Evolutionary conservation across 2,888 invertebrate species (phyloP), one percentile per base, ranked within the genome.

Genomic region (Plagiodera versicolora): DNA sequence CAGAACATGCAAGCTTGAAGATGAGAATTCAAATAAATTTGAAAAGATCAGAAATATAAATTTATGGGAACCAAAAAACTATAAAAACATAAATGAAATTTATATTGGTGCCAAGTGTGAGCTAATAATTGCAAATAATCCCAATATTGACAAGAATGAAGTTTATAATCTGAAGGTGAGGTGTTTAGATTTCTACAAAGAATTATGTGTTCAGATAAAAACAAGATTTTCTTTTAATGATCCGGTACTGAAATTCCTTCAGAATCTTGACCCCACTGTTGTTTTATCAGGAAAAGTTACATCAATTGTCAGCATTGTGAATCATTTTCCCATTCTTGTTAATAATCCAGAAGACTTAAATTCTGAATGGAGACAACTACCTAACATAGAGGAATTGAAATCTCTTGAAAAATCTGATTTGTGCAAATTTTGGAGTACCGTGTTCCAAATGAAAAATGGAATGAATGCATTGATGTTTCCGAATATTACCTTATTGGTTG

Each of bases 331-430:
- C 14, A 30, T 30, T 50, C 30, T 50, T 50, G 28, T 50, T 11
- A 48, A 48, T 48, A 16, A 50, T 50, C 28, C 49, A 30, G 49
- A 30, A 30, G 32, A 54, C 10, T 45, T 54, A 14, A 54, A 54
- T 54, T 45, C 54, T 28, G 54, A 54, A 45, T 54, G 54, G 54
- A 39, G 45, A 45, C 44, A 44, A 45, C 54, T 54, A 11, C 16
- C 54, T 44, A 45, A n/a, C n/a, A n/a, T n/a, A n/a, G n/a, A n/a
- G n/a, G n/a, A n/a, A n/a, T n/a, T n/a, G n/a, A n/a, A n/a, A n/a
- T n/a, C n/a, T n/a, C n/a, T n/a, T n/a, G n/a, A n/a, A n/a, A n/a
- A n/a, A n/a, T n/a, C n/a, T n/a, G 10, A 50, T 24, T 50, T 50
- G 30, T 50, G 49, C 17, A 1, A 55, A 44, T 47, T 55, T 55